Evolutionary conservation across 1,140 invertebrate species (phyloP), one percentile per base, ranked within the genome.

Genomic region (Muscidifurax raptorellus): DNA sequence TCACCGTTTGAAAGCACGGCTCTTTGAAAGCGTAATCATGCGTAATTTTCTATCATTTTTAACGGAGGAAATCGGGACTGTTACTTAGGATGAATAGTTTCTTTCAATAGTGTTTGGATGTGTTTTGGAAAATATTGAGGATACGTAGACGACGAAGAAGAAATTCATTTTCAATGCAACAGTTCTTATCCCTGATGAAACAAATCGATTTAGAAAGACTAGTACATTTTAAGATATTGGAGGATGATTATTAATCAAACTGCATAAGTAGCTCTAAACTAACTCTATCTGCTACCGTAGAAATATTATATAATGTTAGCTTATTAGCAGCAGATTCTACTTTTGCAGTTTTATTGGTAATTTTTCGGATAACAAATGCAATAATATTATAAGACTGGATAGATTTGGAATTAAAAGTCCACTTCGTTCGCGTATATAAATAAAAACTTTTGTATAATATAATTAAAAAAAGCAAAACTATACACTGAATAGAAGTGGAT

Each of bases 1-100:
- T 91, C 92, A 32, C 91, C 92, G 0, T 89, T 93, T 64, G 92
- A 93, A 80, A 93, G 92, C 72, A 93, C 92, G 27, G 91, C 92
- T 80, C 88, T 93, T 36, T 93, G 90, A 90, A 86, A 86, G 80
- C 67, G 13, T 30, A 47, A 25, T 22, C 22, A 3, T 18, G 22
- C 40, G 52, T 67, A 47, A 25, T 82, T 81, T 59, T 22, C 44
- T 47, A 36, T 47, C 0, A 3, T 82, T 27, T n/a, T 5, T 76
- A 64, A n/a, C n/a, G n/a, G n/a, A 1, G 10, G 30, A 76, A 76
- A 36, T 59, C 30, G 30, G 27, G 59, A 66, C 13, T 44, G 30
- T 40, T 7, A 32, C 32, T 75, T 80, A 66, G 25, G 44, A 32
- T n/a, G 25, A 22, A 28, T n/a, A 28, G 6, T 40, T 18, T 66